These are phyloP conservation scores for Pimpla rufipes DNA, from an alignment of 2,888 invertebrate genomes.

Conservation along the genomic window DNA sequence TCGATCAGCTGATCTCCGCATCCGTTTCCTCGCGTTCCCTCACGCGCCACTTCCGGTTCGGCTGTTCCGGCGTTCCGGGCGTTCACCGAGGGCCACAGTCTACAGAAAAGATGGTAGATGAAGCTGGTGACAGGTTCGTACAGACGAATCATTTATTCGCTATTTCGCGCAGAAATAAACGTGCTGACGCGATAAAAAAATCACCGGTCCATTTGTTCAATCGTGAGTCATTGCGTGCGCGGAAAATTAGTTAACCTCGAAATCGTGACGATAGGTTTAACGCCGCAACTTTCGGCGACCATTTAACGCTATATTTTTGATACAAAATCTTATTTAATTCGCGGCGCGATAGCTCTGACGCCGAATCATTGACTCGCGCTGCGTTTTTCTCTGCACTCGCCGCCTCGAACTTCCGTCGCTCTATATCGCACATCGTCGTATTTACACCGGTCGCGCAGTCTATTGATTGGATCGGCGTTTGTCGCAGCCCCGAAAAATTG, in stretches of 20 bases:
- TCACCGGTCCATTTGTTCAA: background rate
- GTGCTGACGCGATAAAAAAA: background rate
- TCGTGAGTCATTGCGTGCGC: background rate
- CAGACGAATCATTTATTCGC: constrained; percentile 48
- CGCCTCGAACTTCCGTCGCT: background rate
- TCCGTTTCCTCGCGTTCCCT: constrained; percentile 47
- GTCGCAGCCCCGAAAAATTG: constrained; percentile 8
- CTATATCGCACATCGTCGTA: background rate
- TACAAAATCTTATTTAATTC: constrained; percentile 4
- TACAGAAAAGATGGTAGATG: constrained; percentile 83
- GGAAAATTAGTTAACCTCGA: constrained; percentile 25
- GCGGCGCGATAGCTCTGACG: background rate
- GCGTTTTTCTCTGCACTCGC: background rate
- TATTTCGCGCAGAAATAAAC: constrained; percentile 15
- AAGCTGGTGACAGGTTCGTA: constrained; percentile 85
- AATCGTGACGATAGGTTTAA: background rate
- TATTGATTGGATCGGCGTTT: constrained; percentile 6
- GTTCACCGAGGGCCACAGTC: constrained; percentile 71
- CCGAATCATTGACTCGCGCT: no score
- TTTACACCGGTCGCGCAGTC: constrained; percentile 15
- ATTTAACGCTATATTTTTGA: constrained; percentile 1
- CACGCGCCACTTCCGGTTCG: constrained; percentile 76
- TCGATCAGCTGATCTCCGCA: constrained; percentile 78
- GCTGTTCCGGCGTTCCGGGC: constrained; percentile 71
- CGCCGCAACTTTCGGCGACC: background rate